Conservation (phyloP, 2,888 invertebrate species). For the Amphimallon solstitiale region DNA sequence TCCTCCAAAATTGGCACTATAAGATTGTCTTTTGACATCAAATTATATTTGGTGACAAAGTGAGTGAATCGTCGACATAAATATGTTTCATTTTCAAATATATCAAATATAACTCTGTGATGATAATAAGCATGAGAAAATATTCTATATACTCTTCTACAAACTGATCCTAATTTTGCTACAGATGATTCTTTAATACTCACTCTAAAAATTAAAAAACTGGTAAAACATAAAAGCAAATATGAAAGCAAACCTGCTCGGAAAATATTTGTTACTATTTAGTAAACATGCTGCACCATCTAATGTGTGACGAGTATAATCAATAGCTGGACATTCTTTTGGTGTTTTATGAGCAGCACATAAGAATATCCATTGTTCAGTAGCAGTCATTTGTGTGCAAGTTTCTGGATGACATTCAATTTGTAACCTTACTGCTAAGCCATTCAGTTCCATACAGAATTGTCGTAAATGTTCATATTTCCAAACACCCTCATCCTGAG, state of each 20-base stretch:
- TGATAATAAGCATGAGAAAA: constrained; percentile 99
- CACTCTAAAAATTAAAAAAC: constrained; percentile 73
- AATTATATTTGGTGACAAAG: constrained; percentile 97
- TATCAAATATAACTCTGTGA: constrained; percentile 95
- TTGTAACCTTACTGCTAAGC: constrained; percentile 95
- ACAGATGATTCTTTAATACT: constrained; percentile 99
- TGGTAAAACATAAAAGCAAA: background rate
- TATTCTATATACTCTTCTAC: constrained; percentile 97
- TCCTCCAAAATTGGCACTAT: constrained; percentile 96
- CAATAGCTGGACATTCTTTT: constrained; percentile 99
- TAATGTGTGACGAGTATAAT: constrained; percentile 97
- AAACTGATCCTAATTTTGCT: constrained; percentile 97
- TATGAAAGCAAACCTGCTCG: constrained; percentile 80
- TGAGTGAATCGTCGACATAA: constrained; percentile 96
- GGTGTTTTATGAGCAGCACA: constrained; percentile 99
- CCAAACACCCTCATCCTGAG: constrained; percentile 99
- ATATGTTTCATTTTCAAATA: constrained; percentile 96
- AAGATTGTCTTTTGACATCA: constrained; percentile 98
- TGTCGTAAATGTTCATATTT: constrained; percentile 99
- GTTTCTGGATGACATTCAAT: constrained; percentile 96
- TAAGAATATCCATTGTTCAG: constrained; percentile 99
- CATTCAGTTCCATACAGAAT: constrained; percentile 99
- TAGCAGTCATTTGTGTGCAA: constrained; percentile 99
- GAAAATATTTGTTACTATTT: constrained; percentile 99
- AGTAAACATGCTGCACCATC: constrained; percentile 98